Evolutionary conservation across 2,113 vertebrate genomes (phyloP).

Genomic region (Carassius auratus): DNA sequence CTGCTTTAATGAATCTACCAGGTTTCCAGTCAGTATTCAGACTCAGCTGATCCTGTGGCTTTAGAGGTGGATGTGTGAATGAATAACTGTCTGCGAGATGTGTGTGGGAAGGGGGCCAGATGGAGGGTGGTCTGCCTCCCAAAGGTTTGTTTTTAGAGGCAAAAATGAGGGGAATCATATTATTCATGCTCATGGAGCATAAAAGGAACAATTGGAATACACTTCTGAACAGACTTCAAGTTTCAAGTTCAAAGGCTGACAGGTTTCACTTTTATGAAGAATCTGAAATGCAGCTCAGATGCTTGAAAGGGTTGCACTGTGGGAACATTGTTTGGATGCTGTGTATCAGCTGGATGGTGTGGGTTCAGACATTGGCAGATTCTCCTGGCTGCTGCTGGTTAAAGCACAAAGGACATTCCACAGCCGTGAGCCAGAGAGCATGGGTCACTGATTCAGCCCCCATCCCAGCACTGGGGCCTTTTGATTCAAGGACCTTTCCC

Average conservation of each 20-base stretch:
- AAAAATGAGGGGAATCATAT: slow-evolving; percentile 40
- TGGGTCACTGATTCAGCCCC: slow-evolving; percentile 68
- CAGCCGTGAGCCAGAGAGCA: slow-evolving; percentile 71
- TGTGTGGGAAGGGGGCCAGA: slow-evolving; percentile 31
- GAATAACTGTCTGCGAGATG: slow-evolving; percentile 32
- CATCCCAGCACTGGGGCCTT: slow-evolving; percentile 64
- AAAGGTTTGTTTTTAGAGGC: slow-evolving; percentile 43
- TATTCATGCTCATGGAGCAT: slow-evolving; percentile 51
- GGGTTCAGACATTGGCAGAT: slow-evolving; percentile 55
- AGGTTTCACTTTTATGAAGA: slow-evolving; percentile 26
- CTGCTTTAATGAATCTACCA: slow-evolving; percentile 16
- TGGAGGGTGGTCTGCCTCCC: slow-evolving; percentile 50
- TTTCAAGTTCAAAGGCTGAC: slow-evolving; percentile 7
- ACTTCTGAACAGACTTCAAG: slow-evolving; percentile 7
- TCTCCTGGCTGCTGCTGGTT: slow-evolving; percentile 55
- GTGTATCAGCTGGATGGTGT: slow-evolving; percentile 49
- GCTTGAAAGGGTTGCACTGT: slow-evolving; percentile 41
- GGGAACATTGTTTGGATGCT: slow-evolving; percentile 47
- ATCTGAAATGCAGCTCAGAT: slow-evolving; percentile 44
- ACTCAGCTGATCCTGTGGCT: slow-evolving; percentile 48
- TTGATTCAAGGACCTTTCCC: slow-evolving; percentile 65
- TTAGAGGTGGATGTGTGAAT: slow-evolving; percentile 50
- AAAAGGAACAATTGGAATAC: slow-evolving; percentile 33
- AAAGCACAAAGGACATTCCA: slow-evolving; percentile 73
- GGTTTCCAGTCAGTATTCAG: slow-evolving; percentile 28